Evolutionary conservation across 1,140 invertebrate genomes (phyloP).

Genomic region (Trichoplusia ni): DNA sequence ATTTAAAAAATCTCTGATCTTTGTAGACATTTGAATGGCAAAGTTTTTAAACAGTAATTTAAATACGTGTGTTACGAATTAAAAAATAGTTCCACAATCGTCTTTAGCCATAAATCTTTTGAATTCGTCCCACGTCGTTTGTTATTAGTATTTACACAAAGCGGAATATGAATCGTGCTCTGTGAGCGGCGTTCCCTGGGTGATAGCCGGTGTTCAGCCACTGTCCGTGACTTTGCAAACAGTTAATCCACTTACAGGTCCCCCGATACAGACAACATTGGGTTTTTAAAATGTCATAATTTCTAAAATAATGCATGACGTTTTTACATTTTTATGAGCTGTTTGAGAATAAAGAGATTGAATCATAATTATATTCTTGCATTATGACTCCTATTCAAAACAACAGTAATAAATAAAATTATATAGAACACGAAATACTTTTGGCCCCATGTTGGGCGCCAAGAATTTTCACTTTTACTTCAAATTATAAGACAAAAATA

Average conservation of each 20-base stretch:
- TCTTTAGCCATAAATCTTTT: not conserved
- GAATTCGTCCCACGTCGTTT: slow-evolving; percentile 10
- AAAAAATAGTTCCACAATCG: too few relatives aligned
- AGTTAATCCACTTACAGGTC: slow-evolving; percentile 60
- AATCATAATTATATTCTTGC: not conserved
- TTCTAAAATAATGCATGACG: slow-evolving; percentile 1
- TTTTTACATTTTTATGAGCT: not conserved
- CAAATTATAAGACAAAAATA: too few relatives aligned
- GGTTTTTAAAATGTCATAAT: slow-evolving; percentile 25
- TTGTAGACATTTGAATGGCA: too few relatives aligned
- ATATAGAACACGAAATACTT: too few relatives aligned
- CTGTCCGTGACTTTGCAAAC: slow-evolving; percentile 47
- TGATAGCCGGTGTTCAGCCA: slow-evolving; percentile 26
- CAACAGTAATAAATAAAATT: too few relatives aligned
- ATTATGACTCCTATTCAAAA: too few relatives aligned
- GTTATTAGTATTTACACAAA: slow-evolving; percentile 26
- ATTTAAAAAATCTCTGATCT: too few relatives aligned
- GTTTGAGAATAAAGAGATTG: not conserved
- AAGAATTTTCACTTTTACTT: too few relatives aligned
- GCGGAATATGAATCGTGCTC: slow-evolving; percentile 25
- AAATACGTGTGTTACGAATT: too few relatives aligned
- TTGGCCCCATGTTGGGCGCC: too few relatives aligned
- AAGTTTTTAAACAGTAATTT: too few relatives aligned
- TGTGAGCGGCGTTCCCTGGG: slow-evolving; percentile 14
- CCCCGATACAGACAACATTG: slow-evolving; percentile 24